Evolutionary conservation across 2,113 vertebrate genomes (phyloP).

Genomic region (Planiliza haematocheilus): DNA sequence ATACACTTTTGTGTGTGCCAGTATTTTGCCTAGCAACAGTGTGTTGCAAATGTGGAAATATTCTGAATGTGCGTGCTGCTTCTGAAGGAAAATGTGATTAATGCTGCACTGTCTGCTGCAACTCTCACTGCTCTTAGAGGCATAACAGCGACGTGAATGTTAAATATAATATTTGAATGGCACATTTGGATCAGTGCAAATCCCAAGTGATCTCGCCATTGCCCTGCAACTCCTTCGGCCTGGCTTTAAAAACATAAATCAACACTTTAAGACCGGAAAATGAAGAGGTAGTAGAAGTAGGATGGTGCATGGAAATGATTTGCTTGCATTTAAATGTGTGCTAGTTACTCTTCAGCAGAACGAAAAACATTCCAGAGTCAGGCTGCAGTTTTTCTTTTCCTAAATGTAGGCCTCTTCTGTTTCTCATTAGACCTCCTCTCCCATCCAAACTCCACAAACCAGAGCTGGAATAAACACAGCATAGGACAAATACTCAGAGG

Average conservation of each 20-base stretch:
- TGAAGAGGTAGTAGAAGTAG: constrained; percentile 2
- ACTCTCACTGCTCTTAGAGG: background rate
- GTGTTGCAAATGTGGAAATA: constrained; percentile 40
- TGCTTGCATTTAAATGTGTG: constrained; percentile 5
- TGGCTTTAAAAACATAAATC: constrained; percentile 19
- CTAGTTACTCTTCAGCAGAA: constrained; percentile 42
- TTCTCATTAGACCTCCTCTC: constrained; percentile 58
- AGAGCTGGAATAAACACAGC: constrained; percentile 14
- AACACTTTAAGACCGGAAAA: background rate
- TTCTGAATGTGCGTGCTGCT: constrained; percentile 22
- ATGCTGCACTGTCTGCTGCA: no score
- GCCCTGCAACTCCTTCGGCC: background rate
- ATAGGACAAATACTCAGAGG: background rate
- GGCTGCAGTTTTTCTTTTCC: constrained; percentile 41
- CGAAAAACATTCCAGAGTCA: constrained; percentile 63
- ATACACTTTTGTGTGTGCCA: background rate
- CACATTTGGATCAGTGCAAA: constrained; percentile 7
- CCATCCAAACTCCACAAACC: constrained; percentile 25
- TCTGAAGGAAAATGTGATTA: constrained; percentile 17
- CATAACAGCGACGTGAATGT: constrained; percentile 2
- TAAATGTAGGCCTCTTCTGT: constrained; percentile 58
- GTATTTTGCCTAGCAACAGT: constrained; percentile 28
- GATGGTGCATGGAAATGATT: background rate
- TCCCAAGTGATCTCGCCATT: background rate
- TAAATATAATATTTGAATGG: constrained; percentile 24